Base-by-base conservation (phyloP, 2,797 vertebrate species). In the Sebastes nivosus region DNA sequence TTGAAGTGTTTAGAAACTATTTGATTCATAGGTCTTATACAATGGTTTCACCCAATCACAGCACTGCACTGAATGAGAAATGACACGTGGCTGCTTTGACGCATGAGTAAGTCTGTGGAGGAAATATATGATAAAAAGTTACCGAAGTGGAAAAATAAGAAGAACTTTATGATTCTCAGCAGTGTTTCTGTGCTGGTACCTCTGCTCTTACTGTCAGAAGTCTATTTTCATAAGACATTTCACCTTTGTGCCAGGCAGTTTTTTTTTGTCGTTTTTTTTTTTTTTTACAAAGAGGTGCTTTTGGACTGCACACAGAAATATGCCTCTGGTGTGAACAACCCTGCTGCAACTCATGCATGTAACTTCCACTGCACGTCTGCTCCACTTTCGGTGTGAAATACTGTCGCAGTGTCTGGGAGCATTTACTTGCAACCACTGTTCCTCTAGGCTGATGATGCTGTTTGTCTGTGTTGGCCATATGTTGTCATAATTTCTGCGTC, bases 321-420 rank as follows among this genome's bases (percentile, higher is more conserved):
- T 2, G 58, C 83, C 78, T 79, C 38, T 81, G 66, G 83, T 86
- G 69, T 75, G 70, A 88, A 73, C 75, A 75, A 25, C 30, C 59
- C 67, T 79, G 67, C 68, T 81, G 65, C 73, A 81, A 54, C 68
- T 86, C 87, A 83, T 86, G 83, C 84, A 73, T 84, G 63, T 85
- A 80, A 88, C 76, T 69, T 79, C 27, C 66, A 82, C 79, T 75
- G 55, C 80, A 77, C 2, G n/a, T 83, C 69, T 75, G 69, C 38
- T 79, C 69, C 67, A 50, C 65, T 82, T 81, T 73, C 50, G 42
- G 57, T 77, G 77, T 84, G 79, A 84, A 74, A 50, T 30, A 24
- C 65, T 66, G 80, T 78, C 6, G 2, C 69, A 46, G 71, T 72
- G 70, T 88, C 70, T 50, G 77, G 71, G 22, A 76, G 70, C 66